Evolutionary conservation across 2,888 invertebrate genomes (phyloP).

Genomic region (Entomobrya proxima): DNA sequence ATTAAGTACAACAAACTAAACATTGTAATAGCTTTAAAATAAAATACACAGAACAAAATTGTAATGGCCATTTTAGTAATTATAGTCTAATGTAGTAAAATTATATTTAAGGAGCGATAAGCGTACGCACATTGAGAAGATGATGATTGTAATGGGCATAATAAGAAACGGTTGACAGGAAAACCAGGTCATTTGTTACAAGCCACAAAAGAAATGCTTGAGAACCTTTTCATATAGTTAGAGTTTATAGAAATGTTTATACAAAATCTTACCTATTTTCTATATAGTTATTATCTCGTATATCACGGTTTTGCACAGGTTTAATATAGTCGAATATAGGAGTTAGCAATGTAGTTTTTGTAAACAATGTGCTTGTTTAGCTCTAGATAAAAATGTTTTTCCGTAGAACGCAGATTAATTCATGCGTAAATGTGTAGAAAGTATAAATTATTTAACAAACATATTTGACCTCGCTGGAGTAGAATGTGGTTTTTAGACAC

Average conservation of each 20-base stretch:
- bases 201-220: constrained; percentile 6
- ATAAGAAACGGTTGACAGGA: constrained; percentile 61
- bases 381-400: too few species aligned
- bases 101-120: neutral
- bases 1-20: neutral
- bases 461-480: too few species aligned
- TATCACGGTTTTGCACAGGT: neutral
- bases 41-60: neutral
- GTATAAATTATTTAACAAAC: too few species aligned
- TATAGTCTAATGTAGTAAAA: constrained; percentile 20
- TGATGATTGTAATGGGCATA: constrained; percentile 22
- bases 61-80: constrained; percentile 14
- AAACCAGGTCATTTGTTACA: constrained; percentile 62
- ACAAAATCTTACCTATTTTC: neutral
- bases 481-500: too few species aligned
- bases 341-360: too few species aligned
- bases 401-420: too few species aligned
- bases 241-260: neutral
- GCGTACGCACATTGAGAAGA: neutral
- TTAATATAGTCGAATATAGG: too few species aligned
- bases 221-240: too few species aligned
- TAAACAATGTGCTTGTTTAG: too few species aligned
- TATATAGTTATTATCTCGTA: neutral
- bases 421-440: too few species aligned
- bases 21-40: too few species aligned